Evolutionary conservation across 2,113 vertebrate species (phyloP).

Genomic region (Cranoglanis bouderius): DNA sequence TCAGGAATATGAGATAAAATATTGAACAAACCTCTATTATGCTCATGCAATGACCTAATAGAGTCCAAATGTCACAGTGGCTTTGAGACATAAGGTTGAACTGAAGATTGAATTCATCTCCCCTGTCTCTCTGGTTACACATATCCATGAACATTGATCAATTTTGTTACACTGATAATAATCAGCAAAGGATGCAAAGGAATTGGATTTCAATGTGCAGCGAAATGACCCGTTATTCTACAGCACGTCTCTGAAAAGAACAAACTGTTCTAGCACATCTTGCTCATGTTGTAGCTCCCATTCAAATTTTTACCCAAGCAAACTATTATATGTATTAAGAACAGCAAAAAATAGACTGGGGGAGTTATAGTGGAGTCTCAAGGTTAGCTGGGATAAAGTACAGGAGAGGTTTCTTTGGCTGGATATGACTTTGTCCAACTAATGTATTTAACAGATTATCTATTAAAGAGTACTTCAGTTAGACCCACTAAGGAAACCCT

Average conservation of each 20-base stretch:
- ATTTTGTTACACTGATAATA: slow-evolving; percentile 11
- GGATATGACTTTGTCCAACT: background rate
- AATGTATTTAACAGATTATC: background rate
- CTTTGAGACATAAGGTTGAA: slow-evolving; percentile 37
- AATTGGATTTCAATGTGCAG: background rate
- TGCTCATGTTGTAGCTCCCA: background rate
- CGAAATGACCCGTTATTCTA: background rate
- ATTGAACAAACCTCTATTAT: slow-evolving; percentile 10
- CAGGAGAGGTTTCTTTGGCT: background rate
- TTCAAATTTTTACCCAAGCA: background rate
- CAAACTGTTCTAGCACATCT: slow-evolving; percentile 7
- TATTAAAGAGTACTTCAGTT: background rate
- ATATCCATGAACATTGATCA: slow-evolving; percentile 37
- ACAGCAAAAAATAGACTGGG: background rate
- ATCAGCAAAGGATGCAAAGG: slow-evolving; percentile 15
- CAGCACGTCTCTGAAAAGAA: background rate
- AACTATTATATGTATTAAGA: background rate
- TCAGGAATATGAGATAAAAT: slow-evolving; percentile 20
- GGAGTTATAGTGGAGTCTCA: background rate
- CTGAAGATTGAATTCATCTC: slow-evolving; percentile 34
- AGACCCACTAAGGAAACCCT: background rate
- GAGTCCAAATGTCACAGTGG: slow-evolving; percentile 25
- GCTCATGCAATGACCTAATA: slow-evolving; percentile 29
- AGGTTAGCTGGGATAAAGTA: background rate
- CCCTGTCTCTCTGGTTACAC: slow-evolving; percentile 15